phyloP scores from a whole-genome alignment of 2,888 invertebrate genomes.

The Drosophila meridiana region DNA sequence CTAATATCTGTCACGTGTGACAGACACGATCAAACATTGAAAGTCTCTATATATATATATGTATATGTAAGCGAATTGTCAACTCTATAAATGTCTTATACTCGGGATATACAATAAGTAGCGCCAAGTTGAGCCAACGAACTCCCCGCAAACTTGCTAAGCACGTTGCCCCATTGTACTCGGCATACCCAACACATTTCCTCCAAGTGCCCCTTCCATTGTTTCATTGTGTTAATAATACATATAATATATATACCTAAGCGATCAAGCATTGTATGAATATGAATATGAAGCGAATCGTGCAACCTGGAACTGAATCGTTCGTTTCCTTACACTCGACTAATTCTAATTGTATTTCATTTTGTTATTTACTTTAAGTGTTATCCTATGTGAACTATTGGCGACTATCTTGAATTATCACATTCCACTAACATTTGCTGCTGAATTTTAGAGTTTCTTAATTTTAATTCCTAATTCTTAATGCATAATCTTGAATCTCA shows the following conservation, averaged over 20 bases:
- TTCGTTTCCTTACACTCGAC: neutral
- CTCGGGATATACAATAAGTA: neutral
- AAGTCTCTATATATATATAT: neutral
- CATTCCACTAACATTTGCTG: conserved; percentile 52
- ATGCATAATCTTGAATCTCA: neutral
- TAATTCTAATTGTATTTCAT: conserved; percentile 2
- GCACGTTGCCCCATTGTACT: conserved; percentile 18
- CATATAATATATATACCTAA: conserved; percentile 11
- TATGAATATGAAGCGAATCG: conserved; percentile 31
- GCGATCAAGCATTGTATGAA: conserved; percentile 1
- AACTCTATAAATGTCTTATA: conserved; percentile 4
- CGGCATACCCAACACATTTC: conserved; percentile 8
- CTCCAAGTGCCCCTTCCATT: conserved; percentile 51
- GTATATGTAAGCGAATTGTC: conserved; percentile 1
- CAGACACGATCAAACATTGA: conserved; percentile 5
- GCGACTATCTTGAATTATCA: conserved; percentile 23
- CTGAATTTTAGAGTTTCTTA: conserved; percentile 34
- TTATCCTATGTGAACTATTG: conserved; percentile 46
- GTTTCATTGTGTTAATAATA: conserved; percentile 32
- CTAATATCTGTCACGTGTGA: conserved; percentile 21
- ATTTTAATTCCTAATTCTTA: neutral
- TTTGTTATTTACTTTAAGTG: conserved; percentile 55
- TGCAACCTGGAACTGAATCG: conserved; percentile 30
- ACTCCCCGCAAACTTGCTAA: conserved; percentile 13
- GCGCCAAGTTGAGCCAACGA: neutral